Conservation (phyloP, 1,140 invertebrate genomes). For the Euura saliciscinereae region DNA sequence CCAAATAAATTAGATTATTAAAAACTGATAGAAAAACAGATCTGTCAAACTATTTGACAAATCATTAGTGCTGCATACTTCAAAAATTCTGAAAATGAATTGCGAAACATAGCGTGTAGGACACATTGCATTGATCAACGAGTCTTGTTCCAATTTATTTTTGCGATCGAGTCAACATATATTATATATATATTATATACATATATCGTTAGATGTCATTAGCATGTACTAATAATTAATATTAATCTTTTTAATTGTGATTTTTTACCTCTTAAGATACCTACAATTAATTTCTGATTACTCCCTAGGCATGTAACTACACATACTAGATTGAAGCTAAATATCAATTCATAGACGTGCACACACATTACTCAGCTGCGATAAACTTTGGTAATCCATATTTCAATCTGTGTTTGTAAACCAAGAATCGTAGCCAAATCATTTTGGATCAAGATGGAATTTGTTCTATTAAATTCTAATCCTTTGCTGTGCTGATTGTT, state of each 20-base stretch:
- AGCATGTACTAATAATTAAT: neutral
- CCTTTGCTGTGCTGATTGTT: slow-evolving; percentile 14
- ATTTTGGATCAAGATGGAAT: neutral
- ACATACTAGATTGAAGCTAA: slow-evolving; percentile 9
- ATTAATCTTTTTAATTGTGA: slow-evolving; percentile 14
- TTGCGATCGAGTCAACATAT: slow-evolving; percentile 1
- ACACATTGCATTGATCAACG: neutral
- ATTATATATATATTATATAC: neutral
- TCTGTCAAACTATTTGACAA: neutral
- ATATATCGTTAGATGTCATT: neutral
- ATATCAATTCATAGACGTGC: slow-evolving; percentile 8
- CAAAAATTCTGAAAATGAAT: neutral
- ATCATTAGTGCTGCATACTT: neutral
- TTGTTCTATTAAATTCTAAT: neutral
- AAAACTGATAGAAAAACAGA: neutral
- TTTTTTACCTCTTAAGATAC: slow-evolving; percentile 6
- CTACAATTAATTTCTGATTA: neutral
- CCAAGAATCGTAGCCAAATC: slow-evolving; percentile 11
- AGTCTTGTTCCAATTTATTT: neutral
- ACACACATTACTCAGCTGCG: slow-evolving; percentile 1
- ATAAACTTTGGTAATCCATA: slow-evolving; percentile 9
- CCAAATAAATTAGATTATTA: slow-evolving; percentile 26
- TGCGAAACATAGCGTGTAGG: neutral
- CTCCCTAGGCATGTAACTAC: neutral
- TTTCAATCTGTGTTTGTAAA: slow-evolving; percentile 4